Conservation (phyloP, 2,113 vertebrate species). For the Mobula hypostoma region DNA sequence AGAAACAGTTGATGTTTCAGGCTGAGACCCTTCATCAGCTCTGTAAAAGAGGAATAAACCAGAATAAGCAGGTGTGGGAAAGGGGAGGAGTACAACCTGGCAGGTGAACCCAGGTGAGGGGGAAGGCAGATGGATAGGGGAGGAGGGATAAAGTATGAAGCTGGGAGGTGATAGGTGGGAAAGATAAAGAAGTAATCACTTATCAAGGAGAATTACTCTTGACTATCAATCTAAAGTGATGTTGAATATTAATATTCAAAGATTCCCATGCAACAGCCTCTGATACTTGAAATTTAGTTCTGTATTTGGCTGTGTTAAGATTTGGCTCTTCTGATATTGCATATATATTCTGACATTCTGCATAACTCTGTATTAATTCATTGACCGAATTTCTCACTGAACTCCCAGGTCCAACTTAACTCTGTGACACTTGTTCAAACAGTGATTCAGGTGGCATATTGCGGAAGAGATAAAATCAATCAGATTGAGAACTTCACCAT, state of each 20-base stretch:
- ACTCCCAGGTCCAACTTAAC: background rate
- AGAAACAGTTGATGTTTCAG: too few relatives aligned
- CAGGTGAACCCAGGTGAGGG: too few relatives aligned
- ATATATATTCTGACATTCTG: background rate
- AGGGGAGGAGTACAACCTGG: too few relatives aligned
- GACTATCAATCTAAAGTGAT: background rate
- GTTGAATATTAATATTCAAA: background rate
- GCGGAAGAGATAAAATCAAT: background rate
- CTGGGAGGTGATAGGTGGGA: too few relatives aligned
- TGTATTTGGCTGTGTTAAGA: background rate
- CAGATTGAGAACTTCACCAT: background rate
- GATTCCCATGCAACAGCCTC: background rate
- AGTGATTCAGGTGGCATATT: background rate
- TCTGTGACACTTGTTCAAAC: background rate
- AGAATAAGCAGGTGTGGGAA: too few relatives aligned
- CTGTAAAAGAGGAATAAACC: too few relatives aligned
- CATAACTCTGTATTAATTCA: slow-evolving; percentile 8
- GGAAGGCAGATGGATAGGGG: too few relatives aligned
- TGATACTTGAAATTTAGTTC: slow-evolving; percentile 11
- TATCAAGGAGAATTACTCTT: background rate
- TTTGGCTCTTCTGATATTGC: background rate
- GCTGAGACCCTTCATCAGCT: too few relatives aligned
- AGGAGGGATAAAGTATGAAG: too few relatives aligned
- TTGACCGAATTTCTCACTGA: background rate
- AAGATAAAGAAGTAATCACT: background rate